Evolutionary conservation across 2,113 vertebrate genomes (phyloP).

Genomic region (Megaceryle maxima): DNA sequence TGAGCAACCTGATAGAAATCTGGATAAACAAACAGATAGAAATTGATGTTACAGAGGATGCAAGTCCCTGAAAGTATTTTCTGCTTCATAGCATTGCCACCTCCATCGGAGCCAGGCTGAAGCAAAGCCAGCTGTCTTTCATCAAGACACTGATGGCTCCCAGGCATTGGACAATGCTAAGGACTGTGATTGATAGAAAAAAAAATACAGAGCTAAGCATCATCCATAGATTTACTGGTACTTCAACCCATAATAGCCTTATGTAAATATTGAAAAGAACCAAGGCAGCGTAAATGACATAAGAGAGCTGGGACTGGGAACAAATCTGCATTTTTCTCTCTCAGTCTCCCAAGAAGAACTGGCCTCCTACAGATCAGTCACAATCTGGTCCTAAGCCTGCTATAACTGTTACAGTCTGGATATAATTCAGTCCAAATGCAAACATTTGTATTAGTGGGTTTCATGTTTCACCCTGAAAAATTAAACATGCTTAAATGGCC

Average conservation of each 20-base stretch:
- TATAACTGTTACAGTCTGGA: conserved; percentile 52
- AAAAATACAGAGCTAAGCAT: conserved; percentile 6
- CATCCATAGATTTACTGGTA: background rate
- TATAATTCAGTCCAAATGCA: conserved; percentile 67
- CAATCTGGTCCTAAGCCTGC: conserved; percentile 44
- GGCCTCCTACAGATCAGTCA: conserved; percentile 44
- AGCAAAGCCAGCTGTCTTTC: background rate
- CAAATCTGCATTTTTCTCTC: conserved; percentile 20
- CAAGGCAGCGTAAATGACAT: background rate
- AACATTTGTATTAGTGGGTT: conserved; percentile 60
- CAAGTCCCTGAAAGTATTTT: background rate
- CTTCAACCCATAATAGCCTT: background rate
- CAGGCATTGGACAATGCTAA: background rate
- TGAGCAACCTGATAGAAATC: background rate
- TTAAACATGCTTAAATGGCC: conserved; percentile 64
- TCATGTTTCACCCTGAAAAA: conserved; percentile 68
- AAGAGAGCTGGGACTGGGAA: conserved; percentile 9
- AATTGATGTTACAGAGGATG: background rate
- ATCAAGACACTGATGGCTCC: background rate
- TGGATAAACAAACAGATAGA: background rate
- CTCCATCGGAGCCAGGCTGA: background rate
- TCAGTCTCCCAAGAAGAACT: conserved; percentile 22
- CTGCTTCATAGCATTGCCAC: background rate
- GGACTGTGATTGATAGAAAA: background rate
- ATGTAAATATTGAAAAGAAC: conserved; percentile 36